These are phyloP conservation scores for Momotus momota DNA, from an alignment of 2,797 vertebrate species.

Conservation along the genomic window DNA sequence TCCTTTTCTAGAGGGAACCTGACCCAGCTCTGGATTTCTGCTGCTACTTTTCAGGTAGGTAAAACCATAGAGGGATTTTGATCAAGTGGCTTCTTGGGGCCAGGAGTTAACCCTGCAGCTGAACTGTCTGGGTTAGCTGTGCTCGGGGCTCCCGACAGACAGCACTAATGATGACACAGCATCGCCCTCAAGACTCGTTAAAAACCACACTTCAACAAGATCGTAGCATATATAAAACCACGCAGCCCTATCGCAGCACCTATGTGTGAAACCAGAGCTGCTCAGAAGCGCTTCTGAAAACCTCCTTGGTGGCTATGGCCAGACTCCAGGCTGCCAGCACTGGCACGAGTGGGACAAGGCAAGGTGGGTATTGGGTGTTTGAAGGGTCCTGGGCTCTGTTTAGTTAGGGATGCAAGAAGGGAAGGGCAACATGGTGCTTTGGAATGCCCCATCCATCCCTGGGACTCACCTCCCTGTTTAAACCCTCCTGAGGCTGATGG, in stretches of 20 bases:
- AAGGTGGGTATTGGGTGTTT: neutral
- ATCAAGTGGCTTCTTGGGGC: neutral
- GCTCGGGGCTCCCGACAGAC: neutral
- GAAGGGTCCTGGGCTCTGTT: neutral
- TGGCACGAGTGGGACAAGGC: neutral
- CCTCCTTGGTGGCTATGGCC: rapidly evolving
- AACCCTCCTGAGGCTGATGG: neutral
- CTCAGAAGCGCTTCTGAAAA: neutral
- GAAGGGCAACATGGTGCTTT: neutral
- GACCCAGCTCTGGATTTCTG: neutral
- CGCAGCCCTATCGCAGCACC: rapidly evolving
- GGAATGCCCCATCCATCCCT: neutral
- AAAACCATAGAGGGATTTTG: neutral
- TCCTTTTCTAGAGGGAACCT: neutral
- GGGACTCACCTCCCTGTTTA: neutral
- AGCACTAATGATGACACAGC: conserved; percentile 22
- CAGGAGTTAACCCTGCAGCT: neutral
- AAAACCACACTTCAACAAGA: neutral
- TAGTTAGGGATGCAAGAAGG: neutral
- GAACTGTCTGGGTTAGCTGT: conserved; percentile 2
- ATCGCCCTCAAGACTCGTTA: neutral
- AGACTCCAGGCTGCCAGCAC: neutral
- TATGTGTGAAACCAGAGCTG: neutral
- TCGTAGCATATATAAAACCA: rapidly evolving
- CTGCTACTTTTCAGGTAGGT: neutral